Percentiles rank a stretch among this genome's conserved stretches.
Evolutionary conservation across 2,113 vertebrate species (phyloP).

Genomic region (Orientallactaga bullata): DNA sequence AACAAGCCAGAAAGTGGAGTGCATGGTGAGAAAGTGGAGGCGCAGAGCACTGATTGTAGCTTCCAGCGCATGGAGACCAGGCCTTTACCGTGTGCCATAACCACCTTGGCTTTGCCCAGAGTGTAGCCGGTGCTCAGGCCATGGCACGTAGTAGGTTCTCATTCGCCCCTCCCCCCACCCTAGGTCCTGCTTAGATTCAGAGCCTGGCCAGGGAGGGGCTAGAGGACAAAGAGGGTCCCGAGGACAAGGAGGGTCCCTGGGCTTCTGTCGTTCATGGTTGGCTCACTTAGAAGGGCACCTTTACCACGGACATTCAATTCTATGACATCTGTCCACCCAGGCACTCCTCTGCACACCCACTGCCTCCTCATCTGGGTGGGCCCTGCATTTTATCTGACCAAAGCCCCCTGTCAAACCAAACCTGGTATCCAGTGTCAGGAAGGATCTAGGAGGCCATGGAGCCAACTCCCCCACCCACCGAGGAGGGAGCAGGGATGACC

Average conservation of each 20-base stretch:
- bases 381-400: accelerated
- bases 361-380: background rate
- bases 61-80: accelerated
- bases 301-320: background rate
- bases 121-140: background rate
- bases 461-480: too few species aligned
- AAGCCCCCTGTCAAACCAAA: accelerated
- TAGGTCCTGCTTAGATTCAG: background rate
- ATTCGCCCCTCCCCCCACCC: accelerated
- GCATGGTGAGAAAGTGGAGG: accelerated
- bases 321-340: background rate
- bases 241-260: background rate
- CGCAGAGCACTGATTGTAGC: accelerated
- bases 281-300: too few species aligned
- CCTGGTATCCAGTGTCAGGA: background rate
- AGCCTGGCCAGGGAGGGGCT: background rate
- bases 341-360: background rate
- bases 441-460: background rate
- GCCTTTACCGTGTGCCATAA: background rate
- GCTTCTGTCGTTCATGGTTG: background rate
- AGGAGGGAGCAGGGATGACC: background rate
- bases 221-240: background rate
- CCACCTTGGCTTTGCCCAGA: background rate
- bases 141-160: accelerated
- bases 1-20: background rate